These are phyloP conservation scores for Leucophora obtusa DNA, from an alignment of 2,888 invertebrate species.

Conservation along the genomic window DNA sequence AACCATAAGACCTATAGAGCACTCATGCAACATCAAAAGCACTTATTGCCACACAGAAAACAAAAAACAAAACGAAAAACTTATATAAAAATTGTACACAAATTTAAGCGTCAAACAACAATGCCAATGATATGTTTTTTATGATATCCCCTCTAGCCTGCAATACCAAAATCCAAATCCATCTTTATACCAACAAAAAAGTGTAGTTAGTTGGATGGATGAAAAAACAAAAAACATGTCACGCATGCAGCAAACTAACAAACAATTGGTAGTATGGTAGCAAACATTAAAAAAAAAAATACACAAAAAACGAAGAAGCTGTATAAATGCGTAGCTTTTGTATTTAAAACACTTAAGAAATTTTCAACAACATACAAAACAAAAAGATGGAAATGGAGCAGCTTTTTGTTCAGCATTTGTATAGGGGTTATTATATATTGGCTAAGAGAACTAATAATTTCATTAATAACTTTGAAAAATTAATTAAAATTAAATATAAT, in stretches of 20 bases:
- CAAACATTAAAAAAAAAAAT: constrained; percentile 43
- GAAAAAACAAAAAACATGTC: constrained; percentile 71
- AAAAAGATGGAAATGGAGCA: constrained; percentile 56
- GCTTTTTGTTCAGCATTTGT: constrained; percentile 55
- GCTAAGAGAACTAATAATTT: constrained; percentile 8
- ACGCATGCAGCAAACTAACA: constrained; percentile 68
- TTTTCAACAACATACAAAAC: constrained; percentile 25
- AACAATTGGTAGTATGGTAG: constrained; percentile 63
- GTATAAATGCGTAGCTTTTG: constrained; percentile 60
- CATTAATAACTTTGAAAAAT: not conserved
- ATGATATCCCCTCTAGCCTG: constrained; percentile 49
- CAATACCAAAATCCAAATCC: constrained; percentile 50
- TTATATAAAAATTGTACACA: constrained; percentile 2
- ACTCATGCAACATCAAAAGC: constrained; percentile 62
- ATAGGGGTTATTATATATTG: constrained; percentile 56
- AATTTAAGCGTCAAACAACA: constrained; percentile 63
- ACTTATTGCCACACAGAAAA: constrained; percentile 56
- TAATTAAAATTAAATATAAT: too few species aligned
- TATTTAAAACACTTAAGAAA: constrained; percentile 63
- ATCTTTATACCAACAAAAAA: constrained; percentile 33
- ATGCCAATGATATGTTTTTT: constrained; percentile 61
- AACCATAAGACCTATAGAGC: constrained; percentile 17
- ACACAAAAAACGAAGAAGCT: constrained; percentile 24
- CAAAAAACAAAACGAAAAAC: constrained; percentile 9
- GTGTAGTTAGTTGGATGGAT: constrained; percentile 9